phyloP scores from a whole-genome alignment of 2,113 vertebrate species.

The Crotalus tigris region DNA sequence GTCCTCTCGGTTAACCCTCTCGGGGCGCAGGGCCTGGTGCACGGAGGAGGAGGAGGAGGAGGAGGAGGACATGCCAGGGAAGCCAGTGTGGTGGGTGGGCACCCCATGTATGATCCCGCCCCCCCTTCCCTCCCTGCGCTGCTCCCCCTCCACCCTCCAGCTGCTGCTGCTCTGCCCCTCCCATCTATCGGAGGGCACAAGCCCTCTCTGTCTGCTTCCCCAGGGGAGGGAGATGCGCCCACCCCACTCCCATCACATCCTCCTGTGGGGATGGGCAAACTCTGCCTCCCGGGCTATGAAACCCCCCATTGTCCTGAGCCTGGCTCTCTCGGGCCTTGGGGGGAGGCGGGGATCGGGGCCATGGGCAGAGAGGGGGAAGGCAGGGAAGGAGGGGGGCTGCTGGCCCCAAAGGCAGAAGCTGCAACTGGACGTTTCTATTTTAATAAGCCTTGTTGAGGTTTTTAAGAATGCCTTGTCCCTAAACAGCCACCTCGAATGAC shows the following conservation, averaged over 20 bases:
- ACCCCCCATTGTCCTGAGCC: not conserved
- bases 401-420: constrained; percentile 51
- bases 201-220: not conserved
- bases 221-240: not conserved
- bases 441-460: constrained; percentile 70
- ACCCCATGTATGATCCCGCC: constrained; percentile 45
- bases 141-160: not conserved
- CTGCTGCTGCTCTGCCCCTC: not conserved
- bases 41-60: not conserved
- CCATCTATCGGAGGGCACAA: not conserved
- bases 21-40: constrained; percentile 44
- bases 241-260: not conserved
- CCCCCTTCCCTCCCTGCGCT: not conserved
- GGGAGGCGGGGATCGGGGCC: not conserved
- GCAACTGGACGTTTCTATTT: constrained; percentile 73
- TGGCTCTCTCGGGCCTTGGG: not conserved
- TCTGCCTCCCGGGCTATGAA: not conserved
- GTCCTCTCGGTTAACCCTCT: constrained; percentile 68
- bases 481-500: constrained; percentile 54
- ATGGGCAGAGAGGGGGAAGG: not conserved
- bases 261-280: not conserved
- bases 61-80: constrained; percentile 1
- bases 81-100: constrained; percentile 40
- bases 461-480: constrained; percentile 59
- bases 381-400: constrained; percentile 40